Percentiles rank a stretch among this genome's conserved stretches.
These are phyloP conservation scores for Ornithoptera alexandrae DNA, from an alignment of 2,888 invertebrate species.

Conservation along the genomic window DNA sequence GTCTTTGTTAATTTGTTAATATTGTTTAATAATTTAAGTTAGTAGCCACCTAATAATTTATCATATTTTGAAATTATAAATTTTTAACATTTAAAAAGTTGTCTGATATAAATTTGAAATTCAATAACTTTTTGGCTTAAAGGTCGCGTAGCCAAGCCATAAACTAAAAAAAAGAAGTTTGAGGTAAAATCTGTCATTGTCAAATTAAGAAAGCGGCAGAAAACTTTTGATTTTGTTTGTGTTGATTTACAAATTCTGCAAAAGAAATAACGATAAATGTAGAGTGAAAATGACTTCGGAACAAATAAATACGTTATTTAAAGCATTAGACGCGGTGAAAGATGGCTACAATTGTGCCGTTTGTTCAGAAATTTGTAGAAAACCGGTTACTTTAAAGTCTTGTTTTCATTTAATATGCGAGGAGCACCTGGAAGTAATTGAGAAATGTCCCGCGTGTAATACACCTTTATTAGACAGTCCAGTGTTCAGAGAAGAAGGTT, in stretches of 20 bases:
- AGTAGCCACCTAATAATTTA: too few species aligned
- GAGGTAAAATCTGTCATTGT: neutral
- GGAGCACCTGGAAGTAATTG: conserved; percentile 53
- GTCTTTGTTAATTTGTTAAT: too few species aligned
- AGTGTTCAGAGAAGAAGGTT: conserved; percentile 48
- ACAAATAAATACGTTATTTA: conserved; percentile 52
- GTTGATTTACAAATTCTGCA: neutral
- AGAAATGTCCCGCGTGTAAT: conserved; percentile 58
- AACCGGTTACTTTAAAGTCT: conserved; percentile 64
- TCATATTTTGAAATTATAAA: too few species aligned
- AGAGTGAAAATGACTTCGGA: conserved; percentile 43
- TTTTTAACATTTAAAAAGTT: too few species aligned
- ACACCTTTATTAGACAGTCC: conserved; percentile 48
- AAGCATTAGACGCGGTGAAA: conserved; percentile 59
- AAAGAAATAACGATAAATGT: neutral
- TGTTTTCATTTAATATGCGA: conserved; percentile 69
- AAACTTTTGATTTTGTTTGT: neutral
- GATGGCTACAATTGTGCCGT: conserved; percentile 58
- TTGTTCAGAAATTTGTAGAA: conserved; percentile 58
- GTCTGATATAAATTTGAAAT: too few species aligned
- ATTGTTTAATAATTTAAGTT: too few species aligned
- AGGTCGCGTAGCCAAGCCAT: too few species aligned
- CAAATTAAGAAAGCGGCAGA: neutral
- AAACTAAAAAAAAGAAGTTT: too few species aligned
- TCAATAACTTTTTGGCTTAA: too few species aligned